phyloP scores from a whole-genome alignment of 2,888 invertebrate species.

The Oxyscelio sp. region DNA sequence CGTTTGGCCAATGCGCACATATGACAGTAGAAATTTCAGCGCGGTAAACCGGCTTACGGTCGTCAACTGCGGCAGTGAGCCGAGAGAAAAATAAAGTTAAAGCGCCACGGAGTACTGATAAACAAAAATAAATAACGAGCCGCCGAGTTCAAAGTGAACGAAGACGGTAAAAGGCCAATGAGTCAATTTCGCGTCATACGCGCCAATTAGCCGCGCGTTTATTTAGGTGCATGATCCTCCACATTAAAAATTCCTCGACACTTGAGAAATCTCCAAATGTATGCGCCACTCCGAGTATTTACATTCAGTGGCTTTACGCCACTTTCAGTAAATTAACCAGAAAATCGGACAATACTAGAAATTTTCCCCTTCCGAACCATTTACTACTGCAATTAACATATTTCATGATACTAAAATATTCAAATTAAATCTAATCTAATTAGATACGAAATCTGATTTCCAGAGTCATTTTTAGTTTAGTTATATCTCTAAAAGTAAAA shows the following conservation, averaged over 20 bases:
- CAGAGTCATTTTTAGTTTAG: no score
- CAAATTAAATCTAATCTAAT: no score
- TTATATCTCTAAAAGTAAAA: no score
- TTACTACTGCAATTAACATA: background rate
- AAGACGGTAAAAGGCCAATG: slow-evolving; percentile 22
- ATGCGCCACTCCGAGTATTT: background rate
- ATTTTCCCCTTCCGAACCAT: background rate
- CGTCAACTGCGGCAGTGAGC: background rate
- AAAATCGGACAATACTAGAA: background rate
- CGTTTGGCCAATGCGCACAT: background rate
- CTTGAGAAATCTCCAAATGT: slow-evolving; percentile 29
- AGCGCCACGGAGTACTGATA: background rate
- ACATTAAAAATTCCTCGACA: slow-evolving; percentile 22
- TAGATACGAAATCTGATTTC: no score
- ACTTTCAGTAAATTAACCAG: slow-evolving; percentile 1
- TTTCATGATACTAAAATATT: no score
- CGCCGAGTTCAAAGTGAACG: slow-evolving; percentile 28
- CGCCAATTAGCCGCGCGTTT: slow-evolving; percentile 38
- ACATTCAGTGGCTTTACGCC: slow-evolving; percentile 1
- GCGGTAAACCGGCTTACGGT: slow-evolving; percentile 16
- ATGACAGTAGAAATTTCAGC: slow-evolving; percentile 5
- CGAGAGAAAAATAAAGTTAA: background rate
- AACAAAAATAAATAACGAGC: slow-evolving; percentile 31
- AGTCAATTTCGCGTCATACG: slow-evolving; percentile 30
- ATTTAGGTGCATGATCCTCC: slow-evolving; percentile 28